Evolutionary conservation across 2,888 invertebrate genomes (phyloP), one percentile per base, ranked within the genome.

Genomic region (Oxycera nigricornis): DNA sequence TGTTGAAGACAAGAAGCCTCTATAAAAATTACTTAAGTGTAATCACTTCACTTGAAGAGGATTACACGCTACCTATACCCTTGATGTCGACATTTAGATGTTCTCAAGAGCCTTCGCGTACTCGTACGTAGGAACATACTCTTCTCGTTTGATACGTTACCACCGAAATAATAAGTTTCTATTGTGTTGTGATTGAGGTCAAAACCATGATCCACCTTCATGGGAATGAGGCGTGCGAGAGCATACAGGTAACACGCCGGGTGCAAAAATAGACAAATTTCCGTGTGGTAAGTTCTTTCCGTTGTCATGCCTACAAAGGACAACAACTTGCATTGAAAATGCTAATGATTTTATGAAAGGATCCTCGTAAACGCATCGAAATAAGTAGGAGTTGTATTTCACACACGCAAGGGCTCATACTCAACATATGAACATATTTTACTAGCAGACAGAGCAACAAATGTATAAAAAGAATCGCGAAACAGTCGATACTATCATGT

Each of bases 211-310:
- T 68, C 70, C 70, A 70, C 52, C 52, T 70, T 52, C 31, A 70
- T 46, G 7, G 30, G 55, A 52, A 22, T 41, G 41, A 24, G 46
- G 46, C 28, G 31, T 52, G 26, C 52, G 17, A 30, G 31, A 70
- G 22, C 14, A 30, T 55, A 70, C 52, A 70, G 52, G 31, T 70
- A 52, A 30, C 70, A 31, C 46, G 52, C 9, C 39, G 70, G 70
- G 70, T 52, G 70, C 70, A 70, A 70, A 70, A 70, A 70, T 70
- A 55, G 70, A 70, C 70, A 70, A 70, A 70, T 70, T 70, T 70
- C 46, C 52, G 35, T 68, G 55, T 52, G 55, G 70, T 26, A 52
- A 30, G 22, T 70, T 52, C 35, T 41, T n/a, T 11, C 24, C 46
- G 17, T n/a, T 46, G 46, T 46, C 46, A 46, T 2, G 46, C 26